Base-by-base conservation (phyloP, 2,797 vertebrate genomes). In the Halcyon chelicuti region DNA sequence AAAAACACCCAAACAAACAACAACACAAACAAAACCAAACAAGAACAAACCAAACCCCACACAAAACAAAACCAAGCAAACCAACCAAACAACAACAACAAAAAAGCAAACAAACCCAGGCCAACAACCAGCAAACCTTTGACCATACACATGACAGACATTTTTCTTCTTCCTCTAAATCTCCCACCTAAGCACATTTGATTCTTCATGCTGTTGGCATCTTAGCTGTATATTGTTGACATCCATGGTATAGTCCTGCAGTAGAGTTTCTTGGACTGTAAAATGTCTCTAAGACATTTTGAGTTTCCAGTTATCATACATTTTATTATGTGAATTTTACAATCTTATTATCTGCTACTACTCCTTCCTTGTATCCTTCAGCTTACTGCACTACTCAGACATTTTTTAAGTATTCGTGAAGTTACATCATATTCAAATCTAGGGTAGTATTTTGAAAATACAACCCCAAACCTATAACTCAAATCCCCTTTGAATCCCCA, bases 311-410 rank as follows among this genome's bases (percentile, higher is more conserved):
- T 97, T 97, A 91, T 94, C 68, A 76, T 60, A 70, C 26, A 33
- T 84, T 95, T 94, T 88, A 76, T 84, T 88, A 83, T 76, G 57
- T 87, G 87, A 94, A 95, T 96, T 95, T 88, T 39, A 49, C 28
- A 75, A 42, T 96, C 94, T 97, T 90, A 91, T 98, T 97, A 92
- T 94, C 76, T 95, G 63, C 78, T 93, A 88, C 78, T 90, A n/a
- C 35, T 88, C 15, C 67, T 83, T 92, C 61, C 58, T 82, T 46
- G 26, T 57, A 37, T 46, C 14, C 26, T 70, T 72, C 28, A 26
- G 81, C 79, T 95, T 74, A 52, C 57, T 42, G 73, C 26, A 2
- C 40, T 73, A 31, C 29, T 47, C 42, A 4, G 4, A 33, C 10
- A 5, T 55, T 90, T 72, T 44, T 77, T 21, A 63, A 55, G 5